Percentiles rank a stretch among this genome's conserved stretches.
phyloP scores from a whole-genome alignment of 2,797 vertebrate genomes.

The Zalophus californianus region DNA sequence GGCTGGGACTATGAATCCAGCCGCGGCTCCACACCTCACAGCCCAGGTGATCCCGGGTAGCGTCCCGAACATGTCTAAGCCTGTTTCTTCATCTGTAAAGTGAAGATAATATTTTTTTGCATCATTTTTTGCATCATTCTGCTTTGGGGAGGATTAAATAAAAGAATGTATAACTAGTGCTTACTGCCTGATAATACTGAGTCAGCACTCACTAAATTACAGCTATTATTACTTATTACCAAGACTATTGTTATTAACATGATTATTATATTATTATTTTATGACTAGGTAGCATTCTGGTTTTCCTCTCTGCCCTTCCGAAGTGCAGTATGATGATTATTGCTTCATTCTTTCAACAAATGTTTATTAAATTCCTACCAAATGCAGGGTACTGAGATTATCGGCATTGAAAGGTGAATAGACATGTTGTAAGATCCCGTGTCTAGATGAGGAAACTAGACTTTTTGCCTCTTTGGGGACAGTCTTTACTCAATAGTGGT shows the following conservation, averaged over 20 bases:
- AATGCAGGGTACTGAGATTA: not conserved
- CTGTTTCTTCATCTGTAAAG: not conserved
- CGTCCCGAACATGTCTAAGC: not conserved
- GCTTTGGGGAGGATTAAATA: not conserved
- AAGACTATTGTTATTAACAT: not conserved
- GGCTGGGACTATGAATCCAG: not conserved
- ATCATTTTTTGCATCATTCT: not conserved
- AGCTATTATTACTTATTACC: not conserved
- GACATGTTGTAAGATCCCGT: not conserved
- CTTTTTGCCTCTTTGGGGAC: not conserved
- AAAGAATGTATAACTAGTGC: not conserved
- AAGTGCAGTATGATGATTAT: not conserved
- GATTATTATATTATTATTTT: not conserved
- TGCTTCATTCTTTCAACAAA: not conserved
- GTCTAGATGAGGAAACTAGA: not conserved
- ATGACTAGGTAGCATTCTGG: not conserved
- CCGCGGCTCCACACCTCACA: fast-evolving
- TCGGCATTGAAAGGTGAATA: not conserved
- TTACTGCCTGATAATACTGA: not conserved
- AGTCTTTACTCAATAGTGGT: not conserved
- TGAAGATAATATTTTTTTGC: not conserved
- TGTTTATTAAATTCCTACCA: not conserved
- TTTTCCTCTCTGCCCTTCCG: not conserved
- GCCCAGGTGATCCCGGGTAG: not conserved
- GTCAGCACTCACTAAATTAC: not conserved